Conservation (phyloP, 2,797 vertebrate species). For the Lithobates sylvaticus region DNA sequence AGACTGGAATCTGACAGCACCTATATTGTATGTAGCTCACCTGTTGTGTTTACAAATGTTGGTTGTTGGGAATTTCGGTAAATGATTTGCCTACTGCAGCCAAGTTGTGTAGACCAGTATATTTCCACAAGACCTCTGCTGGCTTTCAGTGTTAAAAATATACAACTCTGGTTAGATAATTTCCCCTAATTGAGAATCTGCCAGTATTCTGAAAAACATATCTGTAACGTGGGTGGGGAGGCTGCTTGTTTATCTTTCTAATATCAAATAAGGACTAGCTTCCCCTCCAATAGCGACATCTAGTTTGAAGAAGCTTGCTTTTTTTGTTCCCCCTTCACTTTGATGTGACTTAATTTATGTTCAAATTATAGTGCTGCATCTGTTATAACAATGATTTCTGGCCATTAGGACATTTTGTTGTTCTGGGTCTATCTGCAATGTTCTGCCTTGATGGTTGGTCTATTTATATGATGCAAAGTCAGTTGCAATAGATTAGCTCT, state of each 20-base stretch:
- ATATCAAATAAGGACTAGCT: constrained; percentile 38
- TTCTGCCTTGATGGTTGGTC: too few species aligned
- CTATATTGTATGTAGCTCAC: not conserved
- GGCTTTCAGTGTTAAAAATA: constrained; percentile 57
- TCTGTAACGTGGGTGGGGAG: constrained; percentile 63
- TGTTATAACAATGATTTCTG: too few species aligned
- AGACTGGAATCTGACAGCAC: not conserved
- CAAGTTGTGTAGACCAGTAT: not conserved
- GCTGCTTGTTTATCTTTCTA: constrained; percentile 63
- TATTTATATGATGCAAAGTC: too few species aligned
- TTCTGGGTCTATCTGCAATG: too few species aligned
- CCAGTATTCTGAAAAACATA: constrained; percentile 67
- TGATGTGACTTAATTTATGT: too few species aligned
- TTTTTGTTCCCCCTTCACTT: too few species aligned
- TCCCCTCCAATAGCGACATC: not conserved
- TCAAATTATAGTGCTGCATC: too few species aligned
- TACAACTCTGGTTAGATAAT: constrained; percentile 55
- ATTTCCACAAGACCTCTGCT: constrained; percentile 68
- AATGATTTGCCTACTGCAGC: constrained; percentile 18
- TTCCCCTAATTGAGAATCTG: constrained; percentile 63
- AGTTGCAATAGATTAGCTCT: too few species aligned
- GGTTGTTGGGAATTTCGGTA: not conserved
- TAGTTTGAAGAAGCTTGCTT: too few species aligned
- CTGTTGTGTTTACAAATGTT: not conserved
- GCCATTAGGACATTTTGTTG: too few species aligned